Base-by-base conservation (phyloP, 2,888 invertebrate species). In the Galeopsomyia nigrocyanea region DNA sequence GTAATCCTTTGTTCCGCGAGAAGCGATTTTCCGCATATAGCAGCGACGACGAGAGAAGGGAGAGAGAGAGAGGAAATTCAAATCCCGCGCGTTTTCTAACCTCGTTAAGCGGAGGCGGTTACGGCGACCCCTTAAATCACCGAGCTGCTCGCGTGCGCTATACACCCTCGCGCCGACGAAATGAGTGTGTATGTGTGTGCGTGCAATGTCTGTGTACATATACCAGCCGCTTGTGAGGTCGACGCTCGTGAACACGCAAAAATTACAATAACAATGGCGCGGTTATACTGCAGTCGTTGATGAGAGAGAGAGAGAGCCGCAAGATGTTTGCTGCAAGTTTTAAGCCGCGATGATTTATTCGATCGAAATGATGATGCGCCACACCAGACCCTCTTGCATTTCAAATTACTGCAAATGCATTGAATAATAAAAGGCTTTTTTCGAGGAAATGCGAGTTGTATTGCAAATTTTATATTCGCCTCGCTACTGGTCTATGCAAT, bases 1-100 rank as follows among this genome's bases (percentile, higher is more conserved):
- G 71, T 75, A 77, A 77, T 78, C 79, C 77, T 77, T 78, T 78
- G 79, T 75, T 70, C 71, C 73, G 19, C 21, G 39, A 58, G 50
- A 39, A 56, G 58, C 21, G 51, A 65, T 53, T 58, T 51, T 53
- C 51, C 46, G 13, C 5, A 26, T 26, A 26, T 39, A 39, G 39
- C 39, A 39, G 39, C n/a, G n/a, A n/a, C n/a, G n/a, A n/a, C n/a
- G n/a, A n/a, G n/a, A n/a, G n/a, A n/a, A 26, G 26, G 3, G 1
- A 39, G 39, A 10, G 7, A 7, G 10, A 3, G 57, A n/a, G 7
- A 50, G 53, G 50, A 64, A 61, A 68, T 64, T 73, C 62, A 68
- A 73, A 68, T 73, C 55, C 63, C 56, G 46, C 60, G 68, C 72
- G 68, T 74, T 72, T 76, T 73, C 75, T 71, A 75, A 65, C 21